Base-by-base conservation (phyloP, 2,888 invertebrate genomes). In the Autographa pulchrina region DNA sequence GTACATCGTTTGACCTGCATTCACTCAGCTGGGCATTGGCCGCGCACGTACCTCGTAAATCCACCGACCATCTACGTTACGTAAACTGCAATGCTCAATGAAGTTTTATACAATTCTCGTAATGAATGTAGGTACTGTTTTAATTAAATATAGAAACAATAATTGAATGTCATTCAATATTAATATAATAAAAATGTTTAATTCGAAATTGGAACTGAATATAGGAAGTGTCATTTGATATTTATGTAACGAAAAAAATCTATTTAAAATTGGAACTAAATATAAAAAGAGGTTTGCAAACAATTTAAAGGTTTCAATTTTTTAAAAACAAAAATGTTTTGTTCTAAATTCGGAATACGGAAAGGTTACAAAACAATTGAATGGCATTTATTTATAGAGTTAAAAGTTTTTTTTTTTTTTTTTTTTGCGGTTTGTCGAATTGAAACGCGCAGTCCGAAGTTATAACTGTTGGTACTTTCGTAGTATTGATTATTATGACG, bases 1-100 rank as follows among this genome's bases (percentile, higher is more conserved):
- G 74, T 77, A 77, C 82, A 79, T 84, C 75, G 74, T 77, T 74
- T 78, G 85, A 85, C 85, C 84, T 75, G 85, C 72, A 86, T 85
- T 82, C 78, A 56, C 58, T 43, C 18, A 62, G 70, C 56, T 75
- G 75, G 82, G 56, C 63, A 73, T 59, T 70, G 72, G 43, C 68
- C 68, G n/a, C 62, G 14, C 68, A 65, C 67, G 66, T 66, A 68
- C 59, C 52, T 73, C 70, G 68, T 72, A 65, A 73, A 68, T 76
- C 58, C 63, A 74, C 66, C 63, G 70, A 74, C 60, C 60, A 65
- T 32, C 52, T 9, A 41, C 54, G 68, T 76, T 78, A 80, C 78
- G 66, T 75, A 65, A 80, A 56, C 32, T 69, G 62, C 56, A 65
- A 65, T 66, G 60, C 65, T 25, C 62, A 75, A 68, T 43, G 62